Percentiles rank a stretch among this genome's conserved stretches.
Conservation (phyloP, 2,888 invertebrate species). For the Meta bourneti region DNA sequence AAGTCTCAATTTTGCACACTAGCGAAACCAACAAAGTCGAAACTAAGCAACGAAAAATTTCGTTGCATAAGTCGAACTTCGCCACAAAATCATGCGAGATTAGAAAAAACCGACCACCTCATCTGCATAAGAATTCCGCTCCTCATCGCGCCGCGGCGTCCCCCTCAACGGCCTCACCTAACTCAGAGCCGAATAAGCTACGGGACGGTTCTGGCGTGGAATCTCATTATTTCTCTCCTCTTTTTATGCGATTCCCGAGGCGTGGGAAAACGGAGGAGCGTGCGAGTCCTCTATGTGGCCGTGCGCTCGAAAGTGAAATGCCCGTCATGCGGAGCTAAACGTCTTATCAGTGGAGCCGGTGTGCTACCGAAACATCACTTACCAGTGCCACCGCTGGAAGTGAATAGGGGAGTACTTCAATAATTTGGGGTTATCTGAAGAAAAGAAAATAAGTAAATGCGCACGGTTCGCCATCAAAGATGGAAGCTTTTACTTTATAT, state of each 20-base stretch:
- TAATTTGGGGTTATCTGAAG: background rate
- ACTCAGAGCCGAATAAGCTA: background rate
- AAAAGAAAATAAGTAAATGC: background rate
- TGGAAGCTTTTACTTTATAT: background rate
- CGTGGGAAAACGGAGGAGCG: conserved; percentile 25
- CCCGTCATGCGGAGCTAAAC: conserved; percentile 47
- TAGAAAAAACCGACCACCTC: too few species aligned
- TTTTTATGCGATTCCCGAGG: background rate
- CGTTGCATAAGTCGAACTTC: too few species aligned
- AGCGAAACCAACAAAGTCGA: too few species aligned
- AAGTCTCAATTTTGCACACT: too few species aligned
- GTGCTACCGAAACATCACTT: conserved; percentile 54
- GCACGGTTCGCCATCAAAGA: background rate
- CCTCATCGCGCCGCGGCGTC: background rate
- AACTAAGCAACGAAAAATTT: too few species aligned
- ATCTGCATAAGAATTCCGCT: background rate
- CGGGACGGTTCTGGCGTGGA: background rate
- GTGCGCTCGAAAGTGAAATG: conserved; percentile 35
- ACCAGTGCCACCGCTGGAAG: conserved; percentile 26
- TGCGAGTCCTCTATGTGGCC: background rate
- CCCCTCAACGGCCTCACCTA: background rate
- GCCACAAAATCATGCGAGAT: too few species aligned
- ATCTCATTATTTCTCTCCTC: background rate
- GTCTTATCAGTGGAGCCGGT: conserved; percentile 28
- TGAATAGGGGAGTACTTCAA: conserved; percentile 1